These are phyloP conservation scores for Trichonephila clavata DNA, from an alignment of 1,140 invertebrate genomes.

Conservation along the genomic window DNA sequence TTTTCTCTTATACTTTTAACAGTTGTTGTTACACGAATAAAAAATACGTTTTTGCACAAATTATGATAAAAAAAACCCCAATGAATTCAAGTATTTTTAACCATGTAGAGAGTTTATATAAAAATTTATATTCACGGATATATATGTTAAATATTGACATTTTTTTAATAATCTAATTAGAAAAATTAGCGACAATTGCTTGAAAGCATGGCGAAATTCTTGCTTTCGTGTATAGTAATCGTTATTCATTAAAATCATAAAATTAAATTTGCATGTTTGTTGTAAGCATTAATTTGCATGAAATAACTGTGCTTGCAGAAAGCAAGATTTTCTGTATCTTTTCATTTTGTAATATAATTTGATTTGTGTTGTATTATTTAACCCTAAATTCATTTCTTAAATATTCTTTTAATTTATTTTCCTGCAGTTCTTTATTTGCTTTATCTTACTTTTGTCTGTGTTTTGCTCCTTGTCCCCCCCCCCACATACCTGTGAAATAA, in stretches of 20 bases:
- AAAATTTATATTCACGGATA: too few relatives aligned
- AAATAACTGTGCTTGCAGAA: neutral
- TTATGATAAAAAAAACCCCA: too few relatives aligned
- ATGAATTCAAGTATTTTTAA: too few relatives aligned
- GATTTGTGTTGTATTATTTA: neutral
- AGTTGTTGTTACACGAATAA: too few relatives aligned
- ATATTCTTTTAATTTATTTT: neutral
- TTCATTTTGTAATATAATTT: constrained; percentile 11
- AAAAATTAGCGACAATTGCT: neutral
- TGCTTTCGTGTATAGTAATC: neutral
- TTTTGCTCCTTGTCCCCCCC: too few relatives aligned
- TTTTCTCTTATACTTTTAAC: too few relatives aligned
- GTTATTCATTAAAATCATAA: neutral
- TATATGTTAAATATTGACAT: too few relatives aligned
- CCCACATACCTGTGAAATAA: constrained; percentile 42
- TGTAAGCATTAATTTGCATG: neutral
- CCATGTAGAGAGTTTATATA: too few relatives aligned
- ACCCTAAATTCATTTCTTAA: neutral
- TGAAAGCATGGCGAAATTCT: constrained; percentile 37
- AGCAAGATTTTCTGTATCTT: constrained; percentile 17
- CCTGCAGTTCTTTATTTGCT: constrained; percentile 3
- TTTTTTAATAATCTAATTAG: neutral
- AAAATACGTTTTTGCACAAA: too few relatives aligned
- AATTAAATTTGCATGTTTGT: constrained; percentile 13
- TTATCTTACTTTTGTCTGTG: neutral